Conservation (phyloP, 2,888 invertebrate genomes). For the Ceraclea dissimilis region DNA sequence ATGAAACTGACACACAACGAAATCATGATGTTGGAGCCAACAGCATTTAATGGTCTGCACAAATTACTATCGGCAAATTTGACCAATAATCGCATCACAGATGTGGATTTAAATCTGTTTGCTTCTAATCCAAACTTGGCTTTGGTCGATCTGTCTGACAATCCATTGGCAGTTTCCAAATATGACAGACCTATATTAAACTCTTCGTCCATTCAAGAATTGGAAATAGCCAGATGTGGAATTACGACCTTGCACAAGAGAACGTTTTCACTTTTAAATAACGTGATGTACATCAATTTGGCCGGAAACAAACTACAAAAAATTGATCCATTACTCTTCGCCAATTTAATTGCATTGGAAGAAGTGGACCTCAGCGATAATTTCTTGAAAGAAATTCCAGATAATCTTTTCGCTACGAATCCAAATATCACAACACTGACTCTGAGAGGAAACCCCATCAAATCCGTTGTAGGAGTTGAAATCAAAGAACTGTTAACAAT, state of each 20-base stretch:
- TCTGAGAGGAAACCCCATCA: conserved; percentile 61
- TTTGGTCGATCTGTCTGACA: conserved; percentile 58
- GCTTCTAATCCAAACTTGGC: conserved; percentile 57
- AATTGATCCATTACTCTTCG: conserved; percentile 54
- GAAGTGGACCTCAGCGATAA: conserved; percentile 69
- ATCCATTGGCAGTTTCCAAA: conserved; percentile 45
- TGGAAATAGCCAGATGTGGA: conserved; percentile 64
- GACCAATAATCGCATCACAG: conserved; percentile 58
- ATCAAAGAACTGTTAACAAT: conserved; percentile 57
- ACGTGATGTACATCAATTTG: conserved; percentile 60
- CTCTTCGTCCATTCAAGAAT: conserved; percentile 58
- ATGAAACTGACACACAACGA: conserved; percentile 63
- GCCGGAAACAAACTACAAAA: conserved; percentile 59
- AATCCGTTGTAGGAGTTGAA: conserved; percentile 53
- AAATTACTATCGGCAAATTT: conserved; percentile 63
- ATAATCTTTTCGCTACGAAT: conserved; percentile 58
- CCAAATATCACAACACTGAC: conserved; percentile 59
- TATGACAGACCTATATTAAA: conserved; percentile 45
- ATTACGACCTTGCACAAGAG: conserved; percentile 56
- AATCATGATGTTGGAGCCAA: conserved; percentile 56
- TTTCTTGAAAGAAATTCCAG: conserved; percentile 53
- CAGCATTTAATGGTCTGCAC: conserved; percentile 61
- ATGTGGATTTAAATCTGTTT: conserved; percentile 64
- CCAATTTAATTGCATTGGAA: conserved; percentile 55
- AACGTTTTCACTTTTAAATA: conserved; percentile 57